Evolutionary conservation across 2,888 invertebrate species (phyloP), one percentile per base, ranked within the genome.

Genomic region (Eristalis arbustorum): DNA sequence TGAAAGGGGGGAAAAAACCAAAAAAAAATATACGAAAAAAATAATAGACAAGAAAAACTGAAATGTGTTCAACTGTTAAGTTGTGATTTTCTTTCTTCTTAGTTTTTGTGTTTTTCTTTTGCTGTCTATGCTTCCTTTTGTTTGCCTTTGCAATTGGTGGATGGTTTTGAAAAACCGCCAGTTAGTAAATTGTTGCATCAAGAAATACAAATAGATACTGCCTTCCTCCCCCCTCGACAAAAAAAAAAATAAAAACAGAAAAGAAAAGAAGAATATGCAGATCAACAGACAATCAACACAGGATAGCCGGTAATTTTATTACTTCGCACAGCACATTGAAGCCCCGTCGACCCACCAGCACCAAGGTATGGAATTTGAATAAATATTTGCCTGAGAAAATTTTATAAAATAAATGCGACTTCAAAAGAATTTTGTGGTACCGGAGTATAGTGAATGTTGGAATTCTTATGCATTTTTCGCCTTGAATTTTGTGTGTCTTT

Each of bases 231-330:
- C 31, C 31, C 1, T 6, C 3, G 5, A 31, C 8, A 8, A 4
- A 31, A 31, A 31, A 31, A 31, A 31, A 31, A 10, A 8, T 10
- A 31, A 6, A 1, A 31, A 31, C 3, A 6, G 31, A 8, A 31
- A 31, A 6, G 3, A 31, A 31, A 31, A 6, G 31, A 31, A 10
- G 34, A 66, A 34, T 72, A 72, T 71, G 78, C 64, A 61, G 59
- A 66, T 78, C 66, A 72, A 66, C 59, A 78, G 42, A 71, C 37
- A 63, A 69, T 77, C 69, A 77, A 69, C 42, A 63, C 77, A 63
- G 18, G 31, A 25, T 40, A 69, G 64, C 78, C 78, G 78, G 78
- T 78, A 78, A 71, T 59, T 63, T 77, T 56, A 61, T 67, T 75
- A n/a, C 59, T 67, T 63, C 23, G n/a, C 22, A 69, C 31, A 18